Conservation (phyloP, 1,140 invertebrate genomes). For the Gryon sp. region DNA sequence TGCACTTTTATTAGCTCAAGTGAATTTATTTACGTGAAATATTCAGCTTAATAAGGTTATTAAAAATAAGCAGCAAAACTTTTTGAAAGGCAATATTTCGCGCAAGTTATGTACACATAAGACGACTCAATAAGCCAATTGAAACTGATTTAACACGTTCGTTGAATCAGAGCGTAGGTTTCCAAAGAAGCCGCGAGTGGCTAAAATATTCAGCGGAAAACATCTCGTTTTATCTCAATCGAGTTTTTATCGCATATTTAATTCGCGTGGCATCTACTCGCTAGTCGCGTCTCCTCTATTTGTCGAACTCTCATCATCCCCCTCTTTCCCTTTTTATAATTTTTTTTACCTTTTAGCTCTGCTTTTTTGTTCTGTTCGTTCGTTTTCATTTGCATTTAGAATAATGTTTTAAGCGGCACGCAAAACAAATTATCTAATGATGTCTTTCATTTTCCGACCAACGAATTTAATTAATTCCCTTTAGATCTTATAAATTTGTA, state of each 20-base stretch:
- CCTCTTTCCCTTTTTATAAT: background rate
- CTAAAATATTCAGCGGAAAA: slow-evolving; percentile 44
- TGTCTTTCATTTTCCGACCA: slow-evolving; percentile 27
- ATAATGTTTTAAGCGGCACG: slow-evolving; percentile 36
- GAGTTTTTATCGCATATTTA: slow-evolving; percentile 39
- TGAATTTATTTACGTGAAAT: too few relatives aligned
- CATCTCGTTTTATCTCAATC: slow-evolving; percentile 53
- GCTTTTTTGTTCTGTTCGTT: too few relatives aligned
- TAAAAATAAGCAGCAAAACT: background rate
- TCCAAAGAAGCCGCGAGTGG: slow-evolving; percentile 9
- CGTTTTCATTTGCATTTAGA: too few relatives aligned
- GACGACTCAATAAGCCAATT: slow-evolving; percentile 14
- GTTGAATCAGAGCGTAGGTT: background rate
- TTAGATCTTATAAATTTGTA: slow-evolving; percentile 27
- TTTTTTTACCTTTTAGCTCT: background rate
- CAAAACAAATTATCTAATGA: slow-evolving; percentile 43
- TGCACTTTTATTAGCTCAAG: too few relatives aligned
- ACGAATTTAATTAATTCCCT: slow-evolving; percentile 34
- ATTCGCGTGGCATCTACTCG: slow-evolving; percentile 11
- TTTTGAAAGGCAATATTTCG: slow-evolving; percentile 12
- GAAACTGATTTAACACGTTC: slow-evolving; percentile 26
- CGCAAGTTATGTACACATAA: slow-evolving; percentile 1
- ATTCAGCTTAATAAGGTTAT: background rate
- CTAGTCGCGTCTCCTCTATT: background rate
- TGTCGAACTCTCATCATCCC: background rate